Evolutionary conservation across 1,140 invertebrate genomes (phyloP).

Genomic region (Dryas iulia): DNA sequence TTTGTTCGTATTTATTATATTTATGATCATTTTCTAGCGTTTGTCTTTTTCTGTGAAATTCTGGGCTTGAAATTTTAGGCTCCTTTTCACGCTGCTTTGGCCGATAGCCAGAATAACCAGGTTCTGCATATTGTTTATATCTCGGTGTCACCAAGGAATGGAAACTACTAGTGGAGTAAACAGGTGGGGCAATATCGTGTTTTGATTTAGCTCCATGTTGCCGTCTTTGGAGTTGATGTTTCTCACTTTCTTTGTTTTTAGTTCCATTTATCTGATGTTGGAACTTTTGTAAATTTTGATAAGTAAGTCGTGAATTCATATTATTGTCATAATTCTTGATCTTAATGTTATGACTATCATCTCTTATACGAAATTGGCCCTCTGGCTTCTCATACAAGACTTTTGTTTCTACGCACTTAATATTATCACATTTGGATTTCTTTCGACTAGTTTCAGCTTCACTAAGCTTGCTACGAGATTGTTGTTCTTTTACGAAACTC

Average conservation of each 20-base stretch:
- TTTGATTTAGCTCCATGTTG: slow-evolving; percentile 33
- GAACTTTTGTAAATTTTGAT: not conserved
- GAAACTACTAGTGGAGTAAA: slow-evolving; percentile 43
- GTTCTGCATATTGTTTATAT: slow-evolving; percentile 16
- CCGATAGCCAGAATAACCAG: slow-evolving; percentile 12
- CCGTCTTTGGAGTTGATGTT: not conserved
- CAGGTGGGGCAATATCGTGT: slow-evolving; percentile 22
- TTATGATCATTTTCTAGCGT: slow-evolving; percentile 12
- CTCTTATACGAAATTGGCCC: slow-evolving; percentile 35
- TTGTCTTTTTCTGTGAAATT: slow-evolving; percentile 28
- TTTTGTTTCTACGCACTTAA: slow-evolving; percentile 44
- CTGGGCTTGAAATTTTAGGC: slow-evolving; percentile 14
- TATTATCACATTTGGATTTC: slow-evolving; percentile 29
- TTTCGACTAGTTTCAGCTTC: slow-evolving; percentile 1
- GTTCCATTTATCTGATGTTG: not conserved
- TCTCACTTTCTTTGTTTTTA: slow-evolving; percentile 25
- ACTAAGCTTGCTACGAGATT: not conserved
- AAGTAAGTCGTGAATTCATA: slow-evolving; percentile 4
- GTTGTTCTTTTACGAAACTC: slow-evolving; percentile 29
- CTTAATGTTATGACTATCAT: slow-evolving; percentile 35
- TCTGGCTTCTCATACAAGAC: slow-evolving; percentile 48
- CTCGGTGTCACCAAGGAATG: slow-evolving; percentile 37
- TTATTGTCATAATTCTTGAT: slow-evolving; percentile 19
- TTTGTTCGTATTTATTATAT: slow-evolving; percentile 1
- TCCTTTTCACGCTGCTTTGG: slow-evolving; percentile 15